Evolutionary conservation across 2,113 vertebrate species (phyloP), one percentile per base, ranked within the genome.

Genomic region (Brachyhypopomus gauderio): DNA sequence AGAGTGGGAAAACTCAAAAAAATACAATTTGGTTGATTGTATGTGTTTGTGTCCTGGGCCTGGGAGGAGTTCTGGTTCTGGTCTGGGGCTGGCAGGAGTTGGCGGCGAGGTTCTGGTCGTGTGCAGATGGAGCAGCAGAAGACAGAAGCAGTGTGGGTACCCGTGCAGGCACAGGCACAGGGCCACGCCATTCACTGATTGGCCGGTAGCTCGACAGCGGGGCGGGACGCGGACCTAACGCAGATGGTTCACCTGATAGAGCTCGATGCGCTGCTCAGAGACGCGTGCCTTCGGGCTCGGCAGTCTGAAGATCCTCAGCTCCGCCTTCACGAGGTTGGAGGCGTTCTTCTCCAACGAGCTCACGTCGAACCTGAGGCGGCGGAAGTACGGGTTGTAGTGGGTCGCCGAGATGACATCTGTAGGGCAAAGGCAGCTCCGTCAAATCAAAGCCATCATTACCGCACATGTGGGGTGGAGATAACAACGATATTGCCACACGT

Each of bases 291-390:
- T 95, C 0, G 94, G 92, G 88, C 97, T 97, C 88, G 96, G 96
- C 85, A 98, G 89, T 60, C 97, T 95, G 78, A 98, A 98, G 79
- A 99, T 93, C 85, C 97, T 91, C 79, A 99, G 96, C 88, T 99
- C 97, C 0, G 96, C 97, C 86, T 98, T 98, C 85, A 98, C 97
- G 91, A 99, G 78, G 83, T 98, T 98, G 69, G 96, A 98, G 59
- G 95, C 95, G 0, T 99, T 99, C 89, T 96, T 97, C 88, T 99
- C 97, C 96, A 98, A 94, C 0, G 94, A 90, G 0, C 96, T 96
- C 83, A 98, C 95, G 0, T 99, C 96, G 79, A 99, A 99, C 4
- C 91, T 90, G 62, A 99, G 91, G 1, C 95, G 92, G 69, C 96
- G 87, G 88, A 89, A 94, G 87, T 92, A 94, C 5, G 89, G 92